Conservation (phyloP, 2,888 invertebrate genomes). For the Oxycera nigricornis region DNA sequence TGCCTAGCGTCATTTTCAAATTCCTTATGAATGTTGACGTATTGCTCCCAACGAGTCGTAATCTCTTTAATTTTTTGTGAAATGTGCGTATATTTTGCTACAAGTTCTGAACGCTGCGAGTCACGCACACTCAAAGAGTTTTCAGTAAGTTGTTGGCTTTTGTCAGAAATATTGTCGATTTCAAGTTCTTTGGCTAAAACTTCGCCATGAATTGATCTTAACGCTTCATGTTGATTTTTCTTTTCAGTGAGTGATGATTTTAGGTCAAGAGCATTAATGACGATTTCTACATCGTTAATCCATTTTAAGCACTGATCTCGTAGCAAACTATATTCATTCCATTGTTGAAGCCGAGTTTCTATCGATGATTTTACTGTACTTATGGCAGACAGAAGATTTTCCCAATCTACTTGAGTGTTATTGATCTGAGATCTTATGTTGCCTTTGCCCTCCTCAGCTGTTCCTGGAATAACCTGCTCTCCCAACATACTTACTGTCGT, state of each 20-base stretch:
- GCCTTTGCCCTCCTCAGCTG: slow-evolving; percentile 80
- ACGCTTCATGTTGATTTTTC: slow-evolving; percentile 80
- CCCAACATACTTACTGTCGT: slow-evolving; percentile 82
- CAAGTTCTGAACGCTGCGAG: slow-evolving; percentile 88
- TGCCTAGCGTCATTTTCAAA: slow-evolving; percentile 82
- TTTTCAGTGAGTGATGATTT: slow-evolving; percentile 84
- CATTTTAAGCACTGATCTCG: slow-evolving; percentile 86
- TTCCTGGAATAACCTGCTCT: slow-evolving; percentile 88
- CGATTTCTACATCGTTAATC: slow-evolving; percentile 87
- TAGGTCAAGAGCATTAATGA: slow-evolving; percentile 85
- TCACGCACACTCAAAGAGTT: slow-evolving; percentile 75
- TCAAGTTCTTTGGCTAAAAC: slow-evolving; percentile 89
- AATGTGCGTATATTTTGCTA: slow-evolving; percentile 89
- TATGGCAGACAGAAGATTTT: slow-evolving; percentile 77
- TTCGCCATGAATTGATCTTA: slow-evolving; percentile 84
- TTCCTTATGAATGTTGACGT: slow-evolving; percentile 86
- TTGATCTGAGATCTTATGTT: slow-evolving; percentile 89
- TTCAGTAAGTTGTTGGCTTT: slow-evolving; percentile 83
- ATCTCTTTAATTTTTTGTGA: slow-evolving; percentile 91
- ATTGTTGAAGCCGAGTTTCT: slow-evolving; percentile 84
- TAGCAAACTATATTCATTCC: slow-evolving; percentile 88
- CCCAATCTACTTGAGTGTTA: slow-evolving; percentile 89
- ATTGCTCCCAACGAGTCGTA: slow-evolving; percentile 90
- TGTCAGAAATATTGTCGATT: slow-evolving; percentile 91
- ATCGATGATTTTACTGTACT: slow-evolving; percentile 79